Evolutionary conservation across 1,140 invertebrate species (phyloP), one percentile per base, ranked within the genome.

Genomic region (Dreissena polymorpha): DNA sequence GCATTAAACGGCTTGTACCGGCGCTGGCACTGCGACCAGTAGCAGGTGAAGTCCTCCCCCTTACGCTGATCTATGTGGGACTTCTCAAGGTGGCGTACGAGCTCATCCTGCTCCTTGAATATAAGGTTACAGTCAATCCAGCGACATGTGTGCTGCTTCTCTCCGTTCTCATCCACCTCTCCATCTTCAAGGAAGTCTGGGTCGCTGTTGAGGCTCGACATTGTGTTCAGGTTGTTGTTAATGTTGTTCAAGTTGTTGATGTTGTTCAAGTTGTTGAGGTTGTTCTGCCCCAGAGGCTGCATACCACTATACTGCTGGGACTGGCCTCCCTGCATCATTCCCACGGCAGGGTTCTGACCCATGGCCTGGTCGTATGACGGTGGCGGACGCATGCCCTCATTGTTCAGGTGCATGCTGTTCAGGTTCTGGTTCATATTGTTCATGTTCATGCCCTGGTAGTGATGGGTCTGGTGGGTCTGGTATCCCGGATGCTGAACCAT

Each of bases 1-100:
- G 98, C 98, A 93, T 99, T 99, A 93, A 99, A 99, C 0, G 98
- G 97, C 67, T 96, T 95, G 55, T 96, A 94, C 67, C 95, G 94
- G 49, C 98, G 94, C 0, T 96, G 96, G 93, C 98, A 99, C 2
- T 96, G 96, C 64, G 95, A 93, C 98, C 98, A 99, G 64, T 96
- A 95, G 91, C 98, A 99, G 21, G 96, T 96, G 91, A 98, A 99
- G 75, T 95, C 94, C 88, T 98, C 97, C 53, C 97, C 97, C 49
- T 96, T 95, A 74, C 96, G 95, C 64, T 96, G 94, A 89, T 98
- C 97, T 39, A 99, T 96, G 89, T 99, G 98, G 12, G 94, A 94
- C 90, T 96, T 96, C 91, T 99, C 97, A 77, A 99, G 98, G 91
- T 99, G 98, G 55, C 95, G 95, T 0, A 99, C 97, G 49, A 99